These are phyloP conservation scores for Mimas tiliae DNA, from an alignment of 2,888 invertebrate species.

Conservation along the genomic window DNA sequence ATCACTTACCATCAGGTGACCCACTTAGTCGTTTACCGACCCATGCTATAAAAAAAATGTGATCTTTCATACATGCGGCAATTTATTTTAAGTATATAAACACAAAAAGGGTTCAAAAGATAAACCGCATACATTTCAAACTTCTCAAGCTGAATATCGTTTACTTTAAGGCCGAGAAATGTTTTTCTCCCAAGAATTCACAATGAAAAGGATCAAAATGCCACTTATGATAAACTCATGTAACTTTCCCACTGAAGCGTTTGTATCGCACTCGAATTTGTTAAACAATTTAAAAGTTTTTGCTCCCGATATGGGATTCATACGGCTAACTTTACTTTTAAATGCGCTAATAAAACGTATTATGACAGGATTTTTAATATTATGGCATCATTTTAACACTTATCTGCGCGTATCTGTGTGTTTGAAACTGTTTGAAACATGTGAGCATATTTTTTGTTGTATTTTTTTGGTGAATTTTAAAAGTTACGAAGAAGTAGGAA, in stretches of 20 bases:
- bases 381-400: neutral
- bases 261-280: neutral
- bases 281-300: constrained; percentile 31
- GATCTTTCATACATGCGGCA: too few species aligned
- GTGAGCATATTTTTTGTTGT: too few species aligned
- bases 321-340: neutral
- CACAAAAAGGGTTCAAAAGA: neutral
- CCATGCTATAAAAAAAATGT: too few species aligned
- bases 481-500: too few species aligned
- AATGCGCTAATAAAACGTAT: neutral
- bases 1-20: too few species aligned
- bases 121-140: neutral
- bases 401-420: too few species aligned
- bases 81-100: neutral
- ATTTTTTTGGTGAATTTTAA: too few species aligned
- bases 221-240: constrained; percentile 12
- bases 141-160: neutral
- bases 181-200: neutral
- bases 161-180: neutral
- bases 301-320: neutral
- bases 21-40: too few species aligned
- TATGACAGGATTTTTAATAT: neutral
- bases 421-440: too few species aligned
- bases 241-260: neutral
- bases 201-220: neutral